Percentiles rank a stretch among this genome's conserved stretches.
Conservation (phyloP, 2,888 invertebrate genomes). For the Cataglyphis albicans region DNA sequence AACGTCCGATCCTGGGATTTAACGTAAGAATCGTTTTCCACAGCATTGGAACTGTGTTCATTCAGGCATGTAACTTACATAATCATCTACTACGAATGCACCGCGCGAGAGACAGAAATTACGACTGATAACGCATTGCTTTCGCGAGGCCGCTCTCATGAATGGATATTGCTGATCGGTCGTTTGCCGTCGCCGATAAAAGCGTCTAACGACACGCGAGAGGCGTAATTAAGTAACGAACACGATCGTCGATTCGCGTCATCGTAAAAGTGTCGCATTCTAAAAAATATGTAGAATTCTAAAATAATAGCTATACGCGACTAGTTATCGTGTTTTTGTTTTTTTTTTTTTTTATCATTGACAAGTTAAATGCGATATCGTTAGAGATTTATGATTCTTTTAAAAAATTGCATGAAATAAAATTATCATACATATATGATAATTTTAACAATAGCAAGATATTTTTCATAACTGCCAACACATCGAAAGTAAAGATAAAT, state of each 20-base stretch:
- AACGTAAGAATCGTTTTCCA: constrained; percentile 64
- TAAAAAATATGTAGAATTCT: background rate
- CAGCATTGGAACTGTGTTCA: constrained; percentile 58
- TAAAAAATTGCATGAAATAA: no score
- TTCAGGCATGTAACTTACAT: constrained; percentile 68
- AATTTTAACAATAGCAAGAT: background rate
- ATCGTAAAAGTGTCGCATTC: background rate
- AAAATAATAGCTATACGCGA: background rate
- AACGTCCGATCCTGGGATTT: constrained; percentile 14
- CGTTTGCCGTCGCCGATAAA: constrained; percentile 42
- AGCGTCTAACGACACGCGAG: constrained; percentile 37
- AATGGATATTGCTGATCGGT: constrained; percentile 76
- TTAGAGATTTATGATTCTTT: background rate
- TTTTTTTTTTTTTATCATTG: background rate
- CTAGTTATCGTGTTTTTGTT: background rate
- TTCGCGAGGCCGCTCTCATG: constrained; percentile 79
- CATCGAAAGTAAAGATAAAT: background rate
- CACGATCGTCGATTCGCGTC: constrained; percentile 23
- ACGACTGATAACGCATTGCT: constrained; percentile 79
- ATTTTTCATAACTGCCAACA: background rate
- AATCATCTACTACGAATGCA: constrained; percentile 74
- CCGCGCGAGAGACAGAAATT: constrained; percentile 79
- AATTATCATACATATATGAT: background rate
- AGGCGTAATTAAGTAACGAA: constrained; percentile 59
- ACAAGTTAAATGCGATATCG: background rate